phyloP scores from a whole-genome alignment of 2,888 invertebrate genomes.

The Ceramica pisi region DNA sequence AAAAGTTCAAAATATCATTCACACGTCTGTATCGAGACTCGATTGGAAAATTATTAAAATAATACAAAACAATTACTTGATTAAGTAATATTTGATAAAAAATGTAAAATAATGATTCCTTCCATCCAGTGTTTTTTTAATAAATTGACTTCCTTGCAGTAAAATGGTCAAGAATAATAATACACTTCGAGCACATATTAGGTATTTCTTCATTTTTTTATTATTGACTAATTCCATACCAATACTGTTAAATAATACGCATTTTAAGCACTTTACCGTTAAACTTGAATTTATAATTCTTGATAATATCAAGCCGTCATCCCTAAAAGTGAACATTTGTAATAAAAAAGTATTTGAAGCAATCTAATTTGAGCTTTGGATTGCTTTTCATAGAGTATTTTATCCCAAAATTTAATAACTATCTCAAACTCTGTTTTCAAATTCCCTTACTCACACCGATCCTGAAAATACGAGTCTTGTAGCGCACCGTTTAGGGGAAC shows the following conservation, averaged over 20 bases:
- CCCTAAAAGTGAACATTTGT: too few relatives aligned
- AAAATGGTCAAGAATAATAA: slow-evolving; percentile 29
- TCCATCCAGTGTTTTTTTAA: background rate
- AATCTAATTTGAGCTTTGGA: too few relatives aligned
- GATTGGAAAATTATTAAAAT: slow-evolving; percentile 3
- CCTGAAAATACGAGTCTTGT: too few relatives aligned
- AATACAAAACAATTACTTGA: slow-evolving; percentile 38
- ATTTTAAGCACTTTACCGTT: background rate
- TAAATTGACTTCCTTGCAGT: slow-evolving; percentile 8
- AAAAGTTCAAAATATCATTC: slow-evolving; percentile 16
- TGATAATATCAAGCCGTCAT: too few relatives aligned
- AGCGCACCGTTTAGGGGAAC: too few relatives aligned
- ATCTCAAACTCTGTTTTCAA: too few relatives aligned
- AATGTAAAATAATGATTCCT: slow-evolving; percentile 24
- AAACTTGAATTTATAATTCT: too few relatives aligned
- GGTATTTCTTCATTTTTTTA: too few relatives aligned
- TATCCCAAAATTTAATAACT: too few relatives aligned
- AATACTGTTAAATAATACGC: background rate
- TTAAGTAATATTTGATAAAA: slow-evolving; percentile 2
- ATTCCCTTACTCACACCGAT: too few relatives aligned
- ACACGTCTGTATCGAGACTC: slow-evolving; percentile 2
- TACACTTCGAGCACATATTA: background rate
- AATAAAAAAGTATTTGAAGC: too few relatives aligned
- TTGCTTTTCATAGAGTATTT: too few relatives aligned
- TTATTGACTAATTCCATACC: background rate